Evolutionary conservation across 2,113 vertebrate species (phyloP), one percentile per base, ranked within the genome.

Genomic region (Pollachius pollachius): DNA sequence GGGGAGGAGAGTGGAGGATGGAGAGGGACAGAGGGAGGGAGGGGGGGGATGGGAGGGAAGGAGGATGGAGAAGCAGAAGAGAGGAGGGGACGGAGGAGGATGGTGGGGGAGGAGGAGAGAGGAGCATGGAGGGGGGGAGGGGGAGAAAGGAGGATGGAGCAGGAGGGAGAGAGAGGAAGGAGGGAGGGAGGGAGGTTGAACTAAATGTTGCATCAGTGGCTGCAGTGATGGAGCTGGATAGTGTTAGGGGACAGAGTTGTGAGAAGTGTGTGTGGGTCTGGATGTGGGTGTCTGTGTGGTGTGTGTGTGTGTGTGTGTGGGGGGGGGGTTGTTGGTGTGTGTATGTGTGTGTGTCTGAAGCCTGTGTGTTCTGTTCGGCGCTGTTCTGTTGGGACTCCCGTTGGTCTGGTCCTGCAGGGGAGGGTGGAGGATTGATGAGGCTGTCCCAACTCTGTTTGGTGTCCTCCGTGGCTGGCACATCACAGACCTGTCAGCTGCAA

Each of bases 61-160:
- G 30, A 34, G 30, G 30, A 34, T 34, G 30, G 30, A 34, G 30
- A 34, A 7, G 30, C 2, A 34, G 30, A 23, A 23, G 23, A 23
- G 30, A 7, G 30, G 30, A 34, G 30, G 30, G 6, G 30, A 34
- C 23, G 23, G 30, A 5, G 30, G 30, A 34, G 30, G 30, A 34
- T 7, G 30, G 30, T 5, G 30, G 30, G 30, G 30, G 30, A 1
- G 30, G 30, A 23, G 23, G 37, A 41, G 5, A 41, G 37, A 41
- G 37, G 37, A 6, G 37, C 6, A 41, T 6, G 37, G 37, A 41
- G 37, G 34, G 37, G 9, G 37, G 37, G 37, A 11, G 37, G 79
- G 79, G 71, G 79, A 77, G 66, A 52, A 69, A 82, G 84, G 88
- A 88, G 82, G 70, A 73, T 72, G 88, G 88, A 80, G 85, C 82